A percentile compares a stretch with the other conserved stretches of the same genome.
phyloP scores from a whole-genome alignment of 2,888 invertebrate species.

The Pyrocoelia pectoralis region DNA sequence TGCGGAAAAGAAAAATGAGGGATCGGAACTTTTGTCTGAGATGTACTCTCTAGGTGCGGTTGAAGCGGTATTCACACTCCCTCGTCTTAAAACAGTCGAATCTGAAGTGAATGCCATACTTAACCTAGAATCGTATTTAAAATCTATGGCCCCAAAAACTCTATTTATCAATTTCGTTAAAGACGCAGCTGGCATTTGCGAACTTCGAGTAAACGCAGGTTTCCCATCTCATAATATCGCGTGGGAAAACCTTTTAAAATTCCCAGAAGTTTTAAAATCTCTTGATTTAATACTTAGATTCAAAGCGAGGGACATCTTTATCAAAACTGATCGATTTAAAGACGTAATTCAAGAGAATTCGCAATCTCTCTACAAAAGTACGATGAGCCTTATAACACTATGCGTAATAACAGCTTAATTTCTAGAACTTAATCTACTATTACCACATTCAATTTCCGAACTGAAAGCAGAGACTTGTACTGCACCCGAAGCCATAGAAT shows the following conservation, averaged over 20 bases:
- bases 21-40: constrained; percentile 47
- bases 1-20: constrained; percentile 49
- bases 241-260: constrained; percentile 49
- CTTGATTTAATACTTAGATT: constrained; percentile 53
- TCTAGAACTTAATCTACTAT: constrained; percentile 52
- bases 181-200: constrained; percentile 51
- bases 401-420: constrained; percentile 14
- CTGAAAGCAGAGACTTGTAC: constrained; percentile 44
- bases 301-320: constrained; percentile 47
- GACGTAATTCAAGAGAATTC: constrained; percentile 51
- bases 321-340: constrained; percentile 50
- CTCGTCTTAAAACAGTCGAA: constrained; percentile 43
- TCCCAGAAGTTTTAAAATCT: constrained; percentile 48
- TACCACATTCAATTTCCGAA: constrained; percentile 51
- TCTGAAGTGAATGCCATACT: constrained; percentile 52
- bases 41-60: constrained; percentile 50
- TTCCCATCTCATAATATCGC: constrained; percentile 54
- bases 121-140: constrained; percentile 53
- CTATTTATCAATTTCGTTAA: constrained; percentile 52
- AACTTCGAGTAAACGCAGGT: constrained; percentile 50
- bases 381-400: constrained; percentile 21
- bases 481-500: constrained; percentile 49
- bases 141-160: constrained; percentile 54
- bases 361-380: constrained; percentile 56
- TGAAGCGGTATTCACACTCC: constrained; percentile 52